Evolutionary conservation across 92 coral and sea anemone species (phyloP), one percentile per base, ranked within the genome.

Genomic region (Paramuricea clavata): DNA sequence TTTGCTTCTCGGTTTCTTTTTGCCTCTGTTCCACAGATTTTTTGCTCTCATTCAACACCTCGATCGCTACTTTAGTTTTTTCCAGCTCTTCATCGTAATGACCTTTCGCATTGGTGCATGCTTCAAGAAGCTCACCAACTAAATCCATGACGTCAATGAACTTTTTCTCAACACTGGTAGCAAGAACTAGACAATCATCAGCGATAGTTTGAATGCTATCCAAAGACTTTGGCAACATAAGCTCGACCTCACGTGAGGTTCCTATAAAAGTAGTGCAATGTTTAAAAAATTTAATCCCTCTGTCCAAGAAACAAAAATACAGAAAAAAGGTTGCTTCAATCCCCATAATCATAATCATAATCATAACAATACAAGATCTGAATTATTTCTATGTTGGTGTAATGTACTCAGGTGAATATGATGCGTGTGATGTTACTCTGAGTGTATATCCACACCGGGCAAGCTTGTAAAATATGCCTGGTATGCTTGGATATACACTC

Each of bases 81-180:
- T 81, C 78, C 30, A 78, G 57, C 2, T 49, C 56, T 26, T 85
- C 44, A 60, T 91, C 52, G 59, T 88, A 88, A 68, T 91, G 69
- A 10, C 92, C 94, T 57, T 69, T 64, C 16, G 92, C 92, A 30
- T 81, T 83, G 54, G 94, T 49, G 62, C 92, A 91, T 25, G 85
- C 94, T 34, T 91, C 92, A 31, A 81, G 57, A 6, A 91, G 87
- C 83, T 91, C 94, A 30, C 79, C 90, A 64, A 91, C 87, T 64
- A 91, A 79, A 5, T 84, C 69, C 92, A 91, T 88, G 21, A 91
- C 90, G 49, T 22, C 35, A 39, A 83, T 76, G 28, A 91, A 91
- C 91, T 88, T 76, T 2, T 59, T 43, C 59, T 91, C 92, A 23
- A 91, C 92, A 8, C 88, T 49, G 39, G 57, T 28, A 0, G 84